Evolutionary conservation across 2,113 vertebrate species (phyloP), one percentile per base, ranked within the genome.

Genomic region (Boleophthalmus pectinirostris): DNA sequence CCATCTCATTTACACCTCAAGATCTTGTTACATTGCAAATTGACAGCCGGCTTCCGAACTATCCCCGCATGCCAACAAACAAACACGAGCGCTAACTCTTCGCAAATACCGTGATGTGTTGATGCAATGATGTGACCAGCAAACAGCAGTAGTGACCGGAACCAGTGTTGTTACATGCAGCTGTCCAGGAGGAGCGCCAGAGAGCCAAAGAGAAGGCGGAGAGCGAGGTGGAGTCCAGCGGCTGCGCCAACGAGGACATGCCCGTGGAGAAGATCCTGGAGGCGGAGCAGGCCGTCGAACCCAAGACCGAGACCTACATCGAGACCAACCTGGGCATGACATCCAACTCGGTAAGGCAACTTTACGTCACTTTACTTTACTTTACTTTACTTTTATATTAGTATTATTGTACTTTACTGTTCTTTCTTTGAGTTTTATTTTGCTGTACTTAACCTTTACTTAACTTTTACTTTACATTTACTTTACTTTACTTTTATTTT

Each of bases 231-330:
- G 97, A 99, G 89, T 96, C 96, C 0, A 96, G 94, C 45, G 95
- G 97, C 92, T 95, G 95, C 1, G 96, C 93, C 79, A 98, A 96
- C 0, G 97, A 99, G 90, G 98, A 99, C 94, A 99, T 99, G 98
- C 98, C 98, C 0, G 98, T 99, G 91, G 97, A 99, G 89, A 99
- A 97, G 94, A 96, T 99, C 74, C 92, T 99, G 88, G 98, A 98
- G 72, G 98, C 98, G 0, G 98, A 99, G 82, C 94, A 97, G 0
- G 97, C 98, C 0, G 98, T 99, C 65, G 98, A 99, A 85, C 98
- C 98, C 91, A 99, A 98, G 93, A 98, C 96, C 0, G 97, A 99
- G 92, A 97, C 96, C 0, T 99, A 98, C 85, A 97, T 97, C 6
- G 98, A 99, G 85, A 96, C 96, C 1, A 97, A 93, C 80, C 91